Evolutionary conservation across 1,140 invertebrate species (phyloP).

Genomic region (Dendrolimus kikuchii): DNA sequence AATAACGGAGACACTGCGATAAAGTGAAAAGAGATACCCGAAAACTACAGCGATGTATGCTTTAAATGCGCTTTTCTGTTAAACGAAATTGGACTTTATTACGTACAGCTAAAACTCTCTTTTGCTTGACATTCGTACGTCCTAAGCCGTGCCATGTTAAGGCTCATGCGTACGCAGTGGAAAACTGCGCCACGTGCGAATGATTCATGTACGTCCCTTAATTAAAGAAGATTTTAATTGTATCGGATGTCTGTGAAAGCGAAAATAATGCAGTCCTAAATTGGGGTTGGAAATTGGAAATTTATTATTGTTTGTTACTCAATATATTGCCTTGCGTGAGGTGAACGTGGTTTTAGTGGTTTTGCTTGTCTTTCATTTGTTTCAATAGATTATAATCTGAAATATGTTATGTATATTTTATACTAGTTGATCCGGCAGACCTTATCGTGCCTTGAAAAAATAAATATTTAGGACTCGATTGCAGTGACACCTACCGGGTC

Average conservation of each 20-base stretch:
- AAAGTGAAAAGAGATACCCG: conserved; percentile 65
- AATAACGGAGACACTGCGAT: conserved; percentile 65
- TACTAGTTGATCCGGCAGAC: too few relatives aligned
- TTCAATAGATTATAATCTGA: too few relatives aligned
- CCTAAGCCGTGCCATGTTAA: conserved; percentile 30
- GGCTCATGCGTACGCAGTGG: conserved; percentile 52
- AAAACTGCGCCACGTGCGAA: conserved; percentile 73
- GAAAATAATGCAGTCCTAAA: conserved; percentile 72
- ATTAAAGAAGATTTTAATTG: conserved; percentile 75
- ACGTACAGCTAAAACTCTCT: conserved; percentile 23
- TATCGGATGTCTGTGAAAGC: conserved; percentile 72
- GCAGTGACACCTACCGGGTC: too few relatives aligned
- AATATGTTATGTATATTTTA: too few relatives aligned
- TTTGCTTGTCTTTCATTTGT: not conserved
- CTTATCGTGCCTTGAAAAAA: too few relatives aligned
- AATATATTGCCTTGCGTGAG: conserved; percentile 62
- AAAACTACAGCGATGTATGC: conserved; percentile 27
- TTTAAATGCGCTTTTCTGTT: conserved; percentile 24
- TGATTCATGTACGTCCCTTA: conserved; percentile 71
- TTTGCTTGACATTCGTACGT: conserved; percentile 26
- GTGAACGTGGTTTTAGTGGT: conserved; percentile 4
- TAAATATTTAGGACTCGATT: too few relatives aligned
- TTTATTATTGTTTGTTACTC: conserved; percentile 60
- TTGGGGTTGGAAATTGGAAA: conserved; percentile 62
- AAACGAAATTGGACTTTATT: conserved; percentile 30